Conservation (phyloP, 2,797 vertebrate species). For the Typhlichthys eigenmanni region DNA sequence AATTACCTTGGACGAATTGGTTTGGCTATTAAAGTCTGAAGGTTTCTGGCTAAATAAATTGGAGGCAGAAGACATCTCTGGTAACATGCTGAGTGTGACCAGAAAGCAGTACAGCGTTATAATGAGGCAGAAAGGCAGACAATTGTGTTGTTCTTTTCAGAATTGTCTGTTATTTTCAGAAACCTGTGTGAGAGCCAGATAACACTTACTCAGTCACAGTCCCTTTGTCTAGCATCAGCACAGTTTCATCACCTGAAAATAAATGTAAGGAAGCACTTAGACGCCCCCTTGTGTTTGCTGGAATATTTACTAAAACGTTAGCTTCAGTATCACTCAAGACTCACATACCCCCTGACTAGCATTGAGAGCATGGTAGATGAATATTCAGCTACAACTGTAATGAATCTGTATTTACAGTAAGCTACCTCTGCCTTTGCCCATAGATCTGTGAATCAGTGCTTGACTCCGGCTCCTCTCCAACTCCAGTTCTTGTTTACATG, state of each 20-base stretch:
- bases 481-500: conserved; percentile 61
- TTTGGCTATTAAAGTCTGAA: conserved; percentile 29
- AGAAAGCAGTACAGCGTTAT: not conserved
- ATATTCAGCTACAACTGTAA: too few relatives aligned
- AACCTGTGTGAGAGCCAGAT: conserved; percentile 24
- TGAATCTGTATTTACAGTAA: not conserved
- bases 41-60: conserved; percentile 24
- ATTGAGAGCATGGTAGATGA: not conserved
- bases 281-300: conserved; percentile 47
- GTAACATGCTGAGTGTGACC: conserved; percentile 45
- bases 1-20: conserved; percentile 52
- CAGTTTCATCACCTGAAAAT: conserved; percentile 40
- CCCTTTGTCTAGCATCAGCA: conserved; percentile 43
- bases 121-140: conserved; percentile 33
- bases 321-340: too few relatives aligned
- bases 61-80: conserved; percentile 30
- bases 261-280: conserved; percentile 23
- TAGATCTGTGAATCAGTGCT: conserved; percentile 34
- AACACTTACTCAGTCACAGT: conserved; percentile 60
- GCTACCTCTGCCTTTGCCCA: conserved; percentile 31
- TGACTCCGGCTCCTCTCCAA: conserved; percentile 56
- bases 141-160: not conserved
- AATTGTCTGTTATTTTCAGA: conserved; percentile 17
- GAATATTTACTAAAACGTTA: too few relatives aligned
- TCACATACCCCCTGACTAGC: not conserved